phyloP scores from a whole-genome alignment of 2,113 vertebrate species.

The Periophthalmus modestus region DNA sequence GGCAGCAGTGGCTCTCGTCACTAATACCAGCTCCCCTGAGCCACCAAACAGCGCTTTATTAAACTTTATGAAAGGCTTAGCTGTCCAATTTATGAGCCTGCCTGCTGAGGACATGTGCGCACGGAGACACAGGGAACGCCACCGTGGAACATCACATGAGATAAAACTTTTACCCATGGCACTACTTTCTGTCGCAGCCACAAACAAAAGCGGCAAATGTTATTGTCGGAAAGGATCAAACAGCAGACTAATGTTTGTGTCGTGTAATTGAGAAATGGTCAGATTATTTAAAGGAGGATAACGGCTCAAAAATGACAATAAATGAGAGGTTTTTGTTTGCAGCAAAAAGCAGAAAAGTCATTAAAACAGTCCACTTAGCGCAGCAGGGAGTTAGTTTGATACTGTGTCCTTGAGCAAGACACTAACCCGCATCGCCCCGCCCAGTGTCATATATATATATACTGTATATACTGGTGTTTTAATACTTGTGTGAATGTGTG shows the following conservation, averaged over 20 bases:
- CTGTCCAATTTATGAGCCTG: constrained; percentile 98
- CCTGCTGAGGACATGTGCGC: constrained; percentile 84
- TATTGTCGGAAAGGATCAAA: constrained; percentile 19
- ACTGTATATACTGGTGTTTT: no score
- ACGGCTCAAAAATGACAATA: background rate
- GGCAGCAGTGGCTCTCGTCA: constrained; percentile 89
- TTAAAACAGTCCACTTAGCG: background rate
- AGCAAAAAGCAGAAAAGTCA: background rate
- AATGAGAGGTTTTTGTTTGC: background rate
- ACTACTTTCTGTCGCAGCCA: constrained; percentile 46
- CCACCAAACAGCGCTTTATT: constrained; percentile 98
- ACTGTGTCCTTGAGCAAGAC: no score
- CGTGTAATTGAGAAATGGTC: background rate
- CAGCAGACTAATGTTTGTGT: background rate
- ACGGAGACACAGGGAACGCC: constrained; percentile 90
- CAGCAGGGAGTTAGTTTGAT: no score
- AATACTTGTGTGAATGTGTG: no score
- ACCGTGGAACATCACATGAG: constrained; percentile 78
- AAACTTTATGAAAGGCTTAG: constrained; percentile 99
- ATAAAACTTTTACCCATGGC: constrained; percentile 69
- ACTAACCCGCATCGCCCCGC: no score
- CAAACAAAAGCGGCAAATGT: constrained; percentile 45
- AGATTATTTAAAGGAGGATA: no score
- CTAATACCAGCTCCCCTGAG: constrained; percentile 99
- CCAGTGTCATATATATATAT: no score